Conservation (phyloP, 2,888 invertebrate species). For the Pandemis heparana region DNA sequence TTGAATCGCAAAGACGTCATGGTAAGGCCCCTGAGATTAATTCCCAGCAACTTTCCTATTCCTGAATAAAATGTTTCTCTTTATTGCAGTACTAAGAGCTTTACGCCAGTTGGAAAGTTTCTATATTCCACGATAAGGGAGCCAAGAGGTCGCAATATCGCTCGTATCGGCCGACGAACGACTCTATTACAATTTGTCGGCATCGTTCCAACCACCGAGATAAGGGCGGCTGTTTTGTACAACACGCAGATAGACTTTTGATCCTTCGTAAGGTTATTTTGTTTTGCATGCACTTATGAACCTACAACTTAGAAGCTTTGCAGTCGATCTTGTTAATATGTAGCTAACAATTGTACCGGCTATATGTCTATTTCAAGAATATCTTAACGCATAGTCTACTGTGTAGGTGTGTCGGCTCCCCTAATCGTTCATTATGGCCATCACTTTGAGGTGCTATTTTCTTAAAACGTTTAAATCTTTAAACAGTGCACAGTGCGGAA, state of each 20-base stretch:
- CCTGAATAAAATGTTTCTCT: not conserved
- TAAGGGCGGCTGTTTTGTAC: conserved; percentile 46
- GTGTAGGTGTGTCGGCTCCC: not conserved
- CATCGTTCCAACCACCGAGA: conserved; percentile 44
- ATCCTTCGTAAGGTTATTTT: conserved; percentile 18
- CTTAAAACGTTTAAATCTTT: conserved; percentile 26
- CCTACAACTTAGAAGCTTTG: not conserved
- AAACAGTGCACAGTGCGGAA: conserved; percentile 22
- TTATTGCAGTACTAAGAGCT: conserved; percentile 13
- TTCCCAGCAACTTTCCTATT: not conserved
- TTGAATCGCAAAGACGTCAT: no score
- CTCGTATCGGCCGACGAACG: conserved; percentile 44
- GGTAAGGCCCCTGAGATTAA: not conserved
- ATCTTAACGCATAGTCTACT: not conserved
- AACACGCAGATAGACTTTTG: conserved; percentile 15
- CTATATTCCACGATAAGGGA: conserved; percentile 40
- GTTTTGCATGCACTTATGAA: conserved; percentile 6
- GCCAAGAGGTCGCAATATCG: conserved; percentile 55
- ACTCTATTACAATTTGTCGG: conserved; percentile 63
- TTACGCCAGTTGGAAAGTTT: conserved; percentile 36
- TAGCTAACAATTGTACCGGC: not conserved
- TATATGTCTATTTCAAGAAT: not conserved
- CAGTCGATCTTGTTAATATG: not conserved
- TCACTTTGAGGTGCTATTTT: conserved; percentile 1
- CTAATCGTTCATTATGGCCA: not conserved